Evolutionary conservation across 37 sponge, comb jelly and placozoan genomes (phyloP).

Genomic region (Aplysina aerophoba): DNA sequence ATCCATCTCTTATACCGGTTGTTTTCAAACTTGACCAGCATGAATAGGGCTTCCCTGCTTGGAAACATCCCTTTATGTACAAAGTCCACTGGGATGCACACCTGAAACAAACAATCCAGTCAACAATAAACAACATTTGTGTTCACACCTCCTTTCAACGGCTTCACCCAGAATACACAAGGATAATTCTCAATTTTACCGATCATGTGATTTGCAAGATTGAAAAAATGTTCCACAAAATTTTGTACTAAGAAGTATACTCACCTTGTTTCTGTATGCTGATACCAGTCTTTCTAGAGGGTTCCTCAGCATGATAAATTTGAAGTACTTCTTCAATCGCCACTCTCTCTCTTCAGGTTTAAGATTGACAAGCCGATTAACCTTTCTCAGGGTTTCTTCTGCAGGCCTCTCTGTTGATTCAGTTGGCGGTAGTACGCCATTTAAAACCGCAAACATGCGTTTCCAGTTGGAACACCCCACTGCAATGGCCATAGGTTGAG

Average conservation of each 20-base stretch:
- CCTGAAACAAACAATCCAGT: too few relatives aligned
- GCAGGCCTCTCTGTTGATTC: slow-evolving; percentile 42
- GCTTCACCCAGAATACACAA: neutral
- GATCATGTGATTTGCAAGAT: too few relatives aligned
- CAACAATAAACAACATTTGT: neutral
- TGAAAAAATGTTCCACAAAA: too few relatives aligned
- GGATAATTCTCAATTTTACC: too few relatives aligned
- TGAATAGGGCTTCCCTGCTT: neutral
- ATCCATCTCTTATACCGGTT: neutral
- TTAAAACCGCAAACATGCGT: slow-evolving; percentile 50
- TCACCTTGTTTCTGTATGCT: slow-evolving; percentile 58
- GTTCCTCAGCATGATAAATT: slow-evolving; percentile 67
- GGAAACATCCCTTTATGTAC: neutral
- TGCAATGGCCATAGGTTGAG: neutral
- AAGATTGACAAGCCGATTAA: slow-evolving; percentile 35
- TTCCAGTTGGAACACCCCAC: slow-evolving; percentile 70
- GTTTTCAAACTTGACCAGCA: slow-evolving; percentile 1
- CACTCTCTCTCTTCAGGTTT: slow-evolving; percentile 22
- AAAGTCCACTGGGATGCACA: neutral
- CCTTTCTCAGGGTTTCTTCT: slow-evolving; percentile 34
- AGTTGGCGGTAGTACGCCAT: slow-evolving; percentile 50
- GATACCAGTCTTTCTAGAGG: slow-evolving; percentile 58
- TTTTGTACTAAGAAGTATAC: too few relatives aligned
- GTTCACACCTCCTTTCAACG: neutral
- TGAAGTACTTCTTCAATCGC: slow-evolving; percentile 46